These are phyloP conservation scores for Anguilla marmorata DNA, from an alignment of 2,797 vertebrate species.

Conservation along the genomic window DNA sequence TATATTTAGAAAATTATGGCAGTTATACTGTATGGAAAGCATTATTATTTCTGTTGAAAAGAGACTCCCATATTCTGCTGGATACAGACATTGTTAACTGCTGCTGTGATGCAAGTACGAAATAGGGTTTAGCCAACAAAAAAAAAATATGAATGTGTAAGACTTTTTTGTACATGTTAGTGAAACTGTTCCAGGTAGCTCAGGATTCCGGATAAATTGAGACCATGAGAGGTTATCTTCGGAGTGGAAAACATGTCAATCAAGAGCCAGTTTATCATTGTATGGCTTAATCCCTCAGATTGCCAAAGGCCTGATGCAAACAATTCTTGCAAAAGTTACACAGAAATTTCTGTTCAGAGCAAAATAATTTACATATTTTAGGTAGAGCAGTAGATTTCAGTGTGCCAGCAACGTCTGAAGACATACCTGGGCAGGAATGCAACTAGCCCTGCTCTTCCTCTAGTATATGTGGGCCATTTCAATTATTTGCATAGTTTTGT, in stretches of 20 bases:
- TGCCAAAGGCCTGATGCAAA: not conserved
- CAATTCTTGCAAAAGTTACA: not conserved
- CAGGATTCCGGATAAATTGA: slow-evolving; percentile 24
- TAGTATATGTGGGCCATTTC: not conserved
- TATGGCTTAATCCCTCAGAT: not conserved
- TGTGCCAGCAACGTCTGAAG: not conserved
- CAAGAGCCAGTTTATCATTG: slow-evolving; percentile 13
- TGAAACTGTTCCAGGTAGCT: slow-evolving; percentile 8
- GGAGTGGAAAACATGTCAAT: slow-evolving; percentile 31
- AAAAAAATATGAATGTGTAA: not conserved
- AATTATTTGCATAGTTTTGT: not conserved
- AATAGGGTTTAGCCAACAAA: not conserved
- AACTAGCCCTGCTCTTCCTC: not conserved
- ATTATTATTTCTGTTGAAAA: not conserved
- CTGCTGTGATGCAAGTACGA: not conserved
- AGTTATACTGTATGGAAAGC: not conserved
- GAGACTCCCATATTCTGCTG: not conserved
- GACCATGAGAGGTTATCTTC: not conserved
- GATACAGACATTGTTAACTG: not conserved
- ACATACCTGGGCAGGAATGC: not conserved
- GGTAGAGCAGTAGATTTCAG: not conserved
- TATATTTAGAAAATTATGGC: no score
- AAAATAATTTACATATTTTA: not conserved
- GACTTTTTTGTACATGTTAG: slow-evolving; percentile 33
- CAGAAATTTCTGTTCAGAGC: not conserved